Base-by-base conservation (phyloP, 2,113 vertebrate genomes). In the Centrocercus urophasianus region DNA sequence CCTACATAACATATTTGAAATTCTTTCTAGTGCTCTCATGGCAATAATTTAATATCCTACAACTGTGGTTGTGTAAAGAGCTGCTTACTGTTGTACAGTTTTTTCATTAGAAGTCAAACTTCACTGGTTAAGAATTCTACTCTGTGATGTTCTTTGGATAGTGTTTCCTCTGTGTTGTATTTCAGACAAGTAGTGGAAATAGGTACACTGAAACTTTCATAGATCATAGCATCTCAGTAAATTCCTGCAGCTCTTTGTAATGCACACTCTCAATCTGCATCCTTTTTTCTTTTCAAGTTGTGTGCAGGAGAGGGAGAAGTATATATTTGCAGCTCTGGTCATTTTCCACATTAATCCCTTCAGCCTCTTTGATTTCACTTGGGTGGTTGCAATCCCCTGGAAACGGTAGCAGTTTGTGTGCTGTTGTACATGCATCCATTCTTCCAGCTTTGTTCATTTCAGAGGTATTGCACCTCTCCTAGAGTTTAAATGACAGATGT, bases 1-100 rank as follows among this genome's bases (percentile, higher is more conserved):
- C 83, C 47, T 86, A 72, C 66, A 72, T 93, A 78, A 95, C 95
- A 70, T 85, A 93, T 96, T 89, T 95, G 84, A 60, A 91, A 92
- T 84, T 88, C 48, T 83, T 50, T 95, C 88, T 89, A 83, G 59
- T 83, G 42, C 72, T 80, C 13, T 95, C 34, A 47, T 93, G 72
- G 64, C 88, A 96, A 83, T 93, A 95, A 91, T 86, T 93, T 95
- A 72, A 86, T 94, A 77, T 22, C 87, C 38, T 96, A 19, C 66
- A 86, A 21, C 70, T 66, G 54, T 60, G 52, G 25, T 89, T 67
- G 61, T 92, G 28, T 77, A 67, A 42, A 75, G 64, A 84, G 76
- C 82, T 92, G 63, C 78, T 93, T 85, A 22, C 28, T 87, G 2
- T 59, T 94, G 77, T 84, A 76, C 59, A 57, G 0, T 83, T 92